phyloP scores from a whole-genome alignment of 1,140 invertebrate genomes.

The Philaenus spumarius region DNA sequence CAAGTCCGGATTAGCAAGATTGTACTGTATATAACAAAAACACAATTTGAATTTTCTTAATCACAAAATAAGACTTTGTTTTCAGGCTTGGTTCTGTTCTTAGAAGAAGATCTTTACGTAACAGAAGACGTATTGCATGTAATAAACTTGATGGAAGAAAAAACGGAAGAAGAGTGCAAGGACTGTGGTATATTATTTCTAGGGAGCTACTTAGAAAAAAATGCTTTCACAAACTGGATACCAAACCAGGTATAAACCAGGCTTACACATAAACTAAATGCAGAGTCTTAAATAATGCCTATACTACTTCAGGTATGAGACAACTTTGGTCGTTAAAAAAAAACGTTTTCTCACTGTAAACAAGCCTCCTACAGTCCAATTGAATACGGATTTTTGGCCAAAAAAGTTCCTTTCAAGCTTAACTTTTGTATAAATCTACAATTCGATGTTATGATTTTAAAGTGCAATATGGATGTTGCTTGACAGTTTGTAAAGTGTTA shows the following conservation, averaged over 20 bases:
- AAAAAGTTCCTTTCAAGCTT: too few relatives aligned
- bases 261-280: background rate
- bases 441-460: too few relatives aligned
- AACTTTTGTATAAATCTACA: too few relatives aligned
- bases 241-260: background rate
- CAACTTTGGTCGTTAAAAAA: background rate
- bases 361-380: too few relatives aligned
- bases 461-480: too few relatives aligned
- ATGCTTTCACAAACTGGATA: background rate
- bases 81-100: conserved; percentile 1
- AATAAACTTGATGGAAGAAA: background rate
- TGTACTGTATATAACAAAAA: too few relatives aligned
- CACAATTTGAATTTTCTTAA: background rate
- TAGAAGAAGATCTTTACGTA: conserved; percentile 2
- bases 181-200: conserved; percentile 2
- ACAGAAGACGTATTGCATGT: background rate
- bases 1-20: too few relatives aligned
- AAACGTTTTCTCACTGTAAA: too few relatives aligned
- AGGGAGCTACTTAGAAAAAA: background rate
- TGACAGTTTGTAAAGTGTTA: too few relatives aligned
- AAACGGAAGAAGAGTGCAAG: background rate
- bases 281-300: background rate
- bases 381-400: too few relatives aligned
- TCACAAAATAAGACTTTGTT: background rate
- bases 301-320: background rate